Evolutionary conservation across 1,140 invertebrate genomes (phyloP).

Genomic region (Telenomus remus): DNA sequence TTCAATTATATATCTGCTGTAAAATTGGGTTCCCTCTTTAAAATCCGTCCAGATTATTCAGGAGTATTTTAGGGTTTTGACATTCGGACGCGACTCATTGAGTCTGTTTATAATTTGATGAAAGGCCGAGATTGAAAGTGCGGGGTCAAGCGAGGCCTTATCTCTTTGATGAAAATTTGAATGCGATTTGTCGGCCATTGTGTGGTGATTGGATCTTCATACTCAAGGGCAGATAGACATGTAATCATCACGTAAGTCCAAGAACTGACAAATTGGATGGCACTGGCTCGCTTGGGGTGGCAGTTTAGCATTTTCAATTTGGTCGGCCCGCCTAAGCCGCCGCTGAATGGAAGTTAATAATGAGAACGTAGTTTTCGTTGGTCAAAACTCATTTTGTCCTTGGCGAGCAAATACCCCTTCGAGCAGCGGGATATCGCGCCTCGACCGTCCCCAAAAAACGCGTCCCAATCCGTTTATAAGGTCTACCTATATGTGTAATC

Average conservation of each 20-base stretch:
- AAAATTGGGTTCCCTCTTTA: background rate
- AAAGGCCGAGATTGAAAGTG: constrained; percentile 43
- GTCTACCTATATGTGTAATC: constrained; percentile 48
- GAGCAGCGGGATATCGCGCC: constrained; percentile 26
- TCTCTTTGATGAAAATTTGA: constrained; percentile 54
- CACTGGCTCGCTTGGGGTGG: constrained; percentile 31
- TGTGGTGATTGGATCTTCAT: constrained; percentile 50
- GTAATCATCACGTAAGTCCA: constrained; percentile 54
- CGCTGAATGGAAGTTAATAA: constrained; percentile 70
- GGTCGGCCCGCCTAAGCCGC: constrained; percentile 56
- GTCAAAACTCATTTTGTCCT: constrained; percentile 49
- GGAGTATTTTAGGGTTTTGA: background rate
- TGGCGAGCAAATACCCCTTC: constrained; percentile 5
- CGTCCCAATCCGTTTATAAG: constrained; percentile 45
- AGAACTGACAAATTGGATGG: constrained; percentile 61
- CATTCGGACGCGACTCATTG: constrained; percentile 14
- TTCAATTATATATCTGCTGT: background rate
- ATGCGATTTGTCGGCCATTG: constrained; percentile 48
- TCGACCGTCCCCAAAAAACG: constrained; percentile 42
- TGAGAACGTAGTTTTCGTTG: constrained; percentile 56
- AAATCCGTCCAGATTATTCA: background rate
- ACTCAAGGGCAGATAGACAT: constrained; percentile 53
- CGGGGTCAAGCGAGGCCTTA: constrained; percentile 36
- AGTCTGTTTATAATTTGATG: constrained; percentile 39
- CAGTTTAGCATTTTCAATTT: constrained; percentile 60